A percentile compares a stretch with the other conserved stretches of the same genome.
phyloP scores from a whole-genome alignment of 23 tunicate genomes.

The Aplidium turbinatum region DNA sequence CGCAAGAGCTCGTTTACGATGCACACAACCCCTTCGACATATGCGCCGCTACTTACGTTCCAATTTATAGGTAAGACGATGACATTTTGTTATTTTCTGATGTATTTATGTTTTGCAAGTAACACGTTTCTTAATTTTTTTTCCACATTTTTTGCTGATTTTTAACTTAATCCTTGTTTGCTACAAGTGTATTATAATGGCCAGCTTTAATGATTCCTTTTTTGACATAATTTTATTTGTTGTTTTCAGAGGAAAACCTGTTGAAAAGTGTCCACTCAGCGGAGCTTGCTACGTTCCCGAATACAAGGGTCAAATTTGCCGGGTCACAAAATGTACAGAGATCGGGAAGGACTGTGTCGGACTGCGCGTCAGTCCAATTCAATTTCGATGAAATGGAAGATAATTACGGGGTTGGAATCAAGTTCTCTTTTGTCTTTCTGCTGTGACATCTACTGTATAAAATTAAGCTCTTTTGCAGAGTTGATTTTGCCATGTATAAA shows the following conservation, averaged over 20 bases:
- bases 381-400: constrained; percentile 89
- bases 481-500: too few species aligned
- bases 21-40: constrained; percentile 98
- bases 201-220: too few species aligned
- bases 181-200: too few species aligned
- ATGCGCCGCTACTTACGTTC: constrained; percentile 87
- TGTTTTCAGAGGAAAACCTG: constrained; percentile 90
- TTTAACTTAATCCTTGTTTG: not conserved
- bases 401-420: too few species aligned
- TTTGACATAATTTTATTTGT: too few species aligned
- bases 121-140: not conserved
- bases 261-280: constrained; percentile 90
- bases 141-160: not conserved
- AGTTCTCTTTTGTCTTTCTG: too few species aligned
- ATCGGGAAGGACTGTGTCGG: constrained; percentile 90
- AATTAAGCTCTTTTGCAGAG: too few species aligned
- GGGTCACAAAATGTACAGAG: constrained; percentile 76
- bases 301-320: constrained; percentile 72
- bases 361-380: constrained; percentile 80
- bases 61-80: constrained; percentile 83
- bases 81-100: not conserved
- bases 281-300: constrained; percentile 84
- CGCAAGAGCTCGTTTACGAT: constrained; percentile 74
- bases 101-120: not conserved
- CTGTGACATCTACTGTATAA: too few species aligned